Percentiles rank a stretch among this genome's conserved stretches.
These are phyloP conservation scores for Pyralis farinalis DNA, from an alignment of 2,888 invertebrate genomes.

Conservation along the genomic window DNA sequence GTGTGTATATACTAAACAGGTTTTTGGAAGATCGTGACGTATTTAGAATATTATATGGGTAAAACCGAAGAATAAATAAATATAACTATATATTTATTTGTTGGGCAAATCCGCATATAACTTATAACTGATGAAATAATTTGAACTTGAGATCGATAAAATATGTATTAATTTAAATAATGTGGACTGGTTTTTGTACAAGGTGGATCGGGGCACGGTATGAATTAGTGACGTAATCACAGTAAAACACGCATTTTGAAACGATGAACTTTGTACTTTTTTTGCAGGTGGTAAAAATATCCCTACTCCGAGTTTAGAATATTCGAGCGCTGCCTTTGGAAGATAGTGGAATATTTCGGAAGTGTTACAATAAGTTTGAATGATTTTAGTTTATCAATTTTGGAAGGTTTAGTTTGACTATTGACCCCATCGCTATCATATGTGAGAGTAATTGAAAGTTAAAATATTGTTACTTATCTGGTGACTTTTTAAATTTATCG, in stretches of 20 bases:
- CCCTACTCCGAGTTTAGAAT: neutral
- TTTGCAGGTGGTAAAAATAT: neutral
- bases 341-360: neutral
- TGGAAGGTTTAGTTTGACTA: neutral
- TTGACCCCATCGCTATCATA: neutral
- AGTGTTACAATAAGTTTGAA: neutral
- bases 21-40: too few relatives aligned
- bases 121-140: neutral
- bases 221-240: neutral
- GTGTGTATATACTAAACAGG: too few relatives aligned
- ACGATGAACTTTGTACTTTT: neutral
- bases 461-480: too few relatives aligned
- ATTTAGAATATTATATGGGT: neutral
- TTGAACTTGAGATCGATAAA: neutral
- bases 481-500: too few relatives aligned
- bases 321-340: neutral
- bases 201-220: neutral
- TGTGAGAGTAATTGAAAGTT: too few relatives aligned
- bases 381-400: neutral
- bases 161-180: slow-evolving; percentile 3
- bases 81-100: too few relatives aligned
- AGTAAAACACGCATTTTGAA: neutral
- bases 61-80: neutral
- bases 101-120: neutral
- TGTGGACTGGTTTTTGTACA: neutral